Evolutionary conservation across 2,888 invertebrate species (phyloP).

Genomic region (Escarpia spicata): DNA sequence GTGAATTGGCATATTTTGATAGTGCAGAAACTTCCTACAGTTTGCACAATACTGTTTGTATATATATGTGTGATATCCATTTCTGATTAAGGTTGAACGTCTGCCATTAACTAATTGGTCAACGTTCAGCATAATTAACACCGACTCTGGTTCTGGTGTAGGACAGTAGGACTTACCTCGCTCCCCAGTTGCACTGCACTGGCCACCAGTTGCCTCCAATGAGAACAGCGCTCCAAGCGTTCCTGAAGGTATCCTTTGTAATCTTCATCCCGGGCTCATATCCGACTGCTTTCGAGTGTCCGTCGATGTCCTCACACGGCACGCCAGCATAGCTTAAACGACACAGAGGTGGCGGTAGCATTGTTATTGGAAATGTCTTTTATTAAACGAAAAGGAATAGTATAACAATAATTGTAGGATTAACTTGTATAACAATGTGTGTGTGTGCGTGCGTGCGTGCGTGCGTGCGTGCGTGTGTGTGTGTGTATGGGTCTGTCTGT

Average conservation of each 20-base stretch:
- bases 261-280: constrained; percentile 65
- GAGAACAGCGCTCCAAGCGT: constrained; percentile 64
- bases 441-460: constrained; percentile 41
- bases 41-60: too few relatives aligned
- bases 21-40: too few relatives aligned
- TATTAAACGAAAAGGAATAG: too few relatives aligned
- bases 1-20: too few relatives aligned
- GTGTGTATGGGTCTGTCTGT: constrained; percentile 65
- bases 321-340: constrained; percentile 60
- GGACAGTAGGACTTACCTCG: constrained; percentile 49
- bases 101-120: too few relatives aligned
- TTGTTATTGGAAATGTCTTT: too few relatives aligned
- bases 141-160: background rate
- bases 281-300: constrained; percentile 65
- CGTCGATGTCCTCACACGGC: constrained; percentile 63
- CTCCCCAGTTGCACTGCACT: constrained; percentile 66
- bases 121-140: background rate
- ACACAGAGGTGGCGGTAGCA: background rate
- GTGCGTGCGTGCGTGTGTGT: constrained; percentile 65
- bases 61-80: too few relatives aligned
- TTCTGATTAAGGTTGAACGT: too few relatives aligned
- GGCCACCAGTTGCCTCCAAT: constrained; percentile 63
- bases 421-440: too few relatives aligned
- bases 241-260: constrained; percentile 60
- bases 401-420: too few relatives aligned